phyloP scores from a whole-genome alignment of 2,797 vertebrate species.

The Lycodopsis pacificus region DNA sequence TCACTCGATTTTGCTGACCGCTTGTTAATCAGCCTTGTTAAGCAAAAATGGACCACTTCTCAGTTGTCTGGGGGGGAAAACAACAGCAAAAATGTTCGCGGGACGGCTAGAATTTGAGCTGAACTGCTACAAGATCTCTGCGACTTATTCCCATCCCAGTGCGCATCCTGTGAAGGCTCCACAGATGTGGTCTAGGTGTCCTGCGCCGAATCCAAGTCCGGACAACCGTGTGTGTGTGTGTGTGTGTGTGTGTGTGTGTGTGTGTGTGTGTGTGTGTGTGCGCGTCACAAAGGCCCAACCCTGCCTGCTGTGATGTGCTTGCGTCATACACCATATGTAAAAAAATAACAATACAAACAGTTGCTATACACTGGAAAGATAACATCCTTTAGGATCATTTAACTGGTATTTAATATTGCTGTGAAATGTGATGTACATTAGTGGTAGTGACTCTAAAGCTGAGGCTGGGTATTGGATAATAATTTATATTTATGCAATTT shows the following conservation, averaged over 20 bases:
- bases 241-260: slow-evolving; percentile 2
- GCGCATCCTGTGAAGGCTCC: slow-evolving; percentile 24
- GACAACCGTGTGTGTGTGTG: neutral
- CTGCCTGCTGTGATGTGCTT: slow-evolving; percentile 27
- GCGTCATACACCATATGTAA: slow-evolving; percentile 37
- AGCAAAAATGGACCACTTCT: neutral
- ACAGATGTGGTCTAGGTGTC: slow-evolving; percentile 2
- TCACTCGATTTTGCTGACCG: neutral
- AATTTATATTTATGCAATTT: slow-evolving; percentile 52
- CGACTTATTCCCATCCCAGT: neutral
- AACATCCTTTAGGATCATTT: slow-evolving; percentile 48
- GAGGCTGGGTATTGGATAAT: slow-evolving; percentile 30
- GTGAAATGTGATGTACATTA: slow-evolving; percentile 75
- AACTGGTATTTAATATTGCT: slow-evolving; percentile 65
- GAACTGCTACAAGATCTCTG: neutral
- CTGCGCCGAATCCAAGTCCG: neutral
- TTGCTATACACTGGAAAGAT: slow-evolving; percentile 60
- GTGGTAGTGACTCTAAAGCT: slow-evolving; percentile 57
- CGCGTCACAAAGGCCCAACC: slow-evolving; percentile 13
- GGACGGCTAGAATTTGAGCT: neutral
- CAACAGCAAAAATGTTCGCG: neutral
- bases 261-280: no score
- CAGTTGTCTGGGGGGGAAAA: neutral
- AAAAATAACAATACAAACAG: slow-evolving; percentile 24
- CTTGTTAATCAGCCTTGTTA: neutral